Percentiles rank a stretch among this genome's conserved stretches.
Evolutionary conservation across 2,797 vertebrate genomes (phyloP).

Genomic region (Mormyrus proboscirostris): DNA sequence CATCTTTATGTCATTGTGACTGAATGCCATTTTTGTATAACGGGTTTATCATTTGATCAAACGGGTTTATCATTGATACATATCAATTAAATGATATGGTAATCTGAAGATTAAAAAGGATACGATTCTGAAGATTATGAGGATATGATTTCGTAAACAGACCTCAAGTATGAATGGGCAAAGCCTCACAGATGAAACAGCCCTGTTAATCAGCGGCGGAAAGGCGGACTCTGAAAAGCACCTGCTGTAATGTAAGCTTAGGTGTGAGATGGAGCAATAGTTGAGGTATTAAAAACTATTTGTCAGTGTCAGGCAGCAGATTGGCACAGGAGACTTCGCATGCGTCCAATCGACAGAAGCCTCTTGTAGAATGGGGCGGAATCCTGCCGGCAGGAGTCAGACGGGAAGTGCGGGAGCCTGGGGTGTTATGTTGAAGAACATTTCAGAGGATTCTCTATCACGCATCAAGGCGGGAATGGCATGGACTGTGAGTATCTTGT

Average conservation of each 20-base stretch:
- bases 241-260: constrained; percentile 9
- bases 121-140: neutral
- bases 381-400: constrained; percentile 49
- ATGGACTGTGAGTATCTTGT: constrained; percentile 64
- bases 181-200: neutral
- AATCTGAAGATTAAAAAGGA: neutral
- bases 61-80: too few relatives aligned
- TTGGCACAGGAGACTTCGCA: constrained; percentile 32
- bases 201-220: neutral
- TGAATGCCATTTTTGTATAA: constrained; percentile 4
- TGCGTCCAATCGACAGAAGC: constrained; percentile 38
- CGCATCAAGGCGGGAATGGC: constrained; percentile 62
- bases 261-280: constrained; percentile 29
- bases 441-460: constrained; percentile 68
- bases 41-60: too few relatives aligned
- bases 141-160: neutral
- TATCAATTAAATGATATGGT: neutral
- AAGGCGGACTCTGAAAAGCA: neutral
- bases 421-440: constrained; percentile 58
- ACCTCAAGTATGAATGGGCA: neutral
- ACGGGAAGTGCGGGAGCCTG: constrained; percentile 55
- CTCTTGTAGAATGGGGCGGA: constrained; percentile 43
- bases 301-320: constrained; percentile 44
- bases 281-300: constrained; percentile 50
- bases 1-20: constrained; percentile 14